Evolutionary conservation across 2,113 vertebrate species (phyloP).

Genomic region (Psettodes erumei): DNA sequence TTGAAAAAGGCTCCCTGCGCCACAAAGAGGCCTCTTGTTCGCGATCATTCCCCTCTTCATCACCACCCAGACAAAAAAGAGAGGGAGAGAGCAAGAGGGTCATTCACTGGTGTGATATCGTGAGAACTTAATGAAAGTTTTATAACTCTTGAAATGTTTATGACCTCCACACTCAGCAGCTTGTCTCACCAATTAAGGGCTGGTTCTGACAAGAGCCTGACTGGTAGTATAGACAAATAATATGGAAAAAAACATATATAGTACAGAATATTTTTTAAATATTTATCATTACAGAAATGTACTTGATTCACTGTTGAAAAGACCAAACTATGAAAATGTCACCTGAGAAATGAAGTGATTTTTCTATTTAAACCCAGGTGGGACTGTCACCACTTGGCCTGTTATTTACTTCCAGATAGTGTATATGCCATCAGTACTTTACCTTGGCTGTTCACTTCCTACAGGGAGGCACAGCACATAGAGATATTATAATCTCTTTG

Average conservation of each 20-base stretch:
- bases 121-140: conserved; percentile 91
- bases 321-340: neutral
- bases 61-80: conserved; percentile 63
- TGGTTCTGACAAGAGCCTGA: conserved; percentile 63
- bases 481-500: conserved; percentile 52
- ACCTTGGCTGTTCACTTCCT: conserved; percentile 19
- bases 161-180: conserved; percentile 85
- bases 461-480: conserved; percentile 6
- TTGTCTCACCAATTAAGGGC: conserved; percentile 83
- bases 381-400: conserved; percentile 2
- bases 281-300: neutral
- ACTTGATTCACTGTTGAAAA: neutral
- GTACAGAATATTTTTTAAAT: conserved; percentile 4
- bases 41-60: conserved; percentile 73
- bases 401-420: conserved; percentile 17
- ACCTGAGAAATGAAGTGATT: neutral
- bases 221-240: conserved; percentile 48
- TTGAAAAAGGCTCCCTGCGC: conserved; percentile 82
- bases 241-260: neutral
- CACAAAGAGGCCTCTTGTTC: conserved; percentile 86
- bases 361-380: neutral
- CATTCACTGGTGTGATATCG: conserved; percentile 84
- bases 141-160: conserved; percentile 91
- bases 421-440: conserved; percentile 20
- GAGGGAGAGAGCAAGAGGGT: conserved; percentile 78